These are phyloP conservation scores for Rhagonycha fulva DNA, from an alignment of 2,888 invertebrate genomes.

Conservation along the genomic window DNA sequence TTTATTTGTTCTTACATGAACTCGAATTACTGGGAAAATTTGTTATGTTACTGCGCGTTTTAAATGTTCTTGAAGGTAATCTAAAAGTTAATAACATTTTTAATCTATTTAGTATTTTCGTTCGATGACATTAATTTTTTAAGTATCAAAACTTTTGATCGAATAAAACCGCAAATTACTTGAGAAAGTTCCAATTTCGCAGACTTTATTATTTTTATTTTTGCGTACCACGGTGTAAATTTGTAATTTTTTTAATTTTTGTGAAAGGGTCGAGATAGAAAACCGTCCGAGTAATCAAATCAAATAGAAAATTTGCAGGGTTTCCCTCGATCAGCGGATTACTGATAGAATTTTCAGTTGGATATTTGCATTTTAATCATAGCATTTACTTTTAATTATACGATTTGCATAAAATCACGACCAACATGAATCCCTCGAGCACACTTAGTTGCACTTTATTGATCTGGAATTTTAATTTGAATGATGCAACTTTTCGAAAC, in stretches of 20 bases:
- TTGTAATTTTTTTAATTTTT: background rate
- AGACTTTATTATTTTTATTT: background rate
- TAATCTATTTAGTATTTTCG: background rate
- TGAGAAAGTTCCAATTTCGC: background rate
- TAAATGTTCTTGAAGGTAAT: background rate
- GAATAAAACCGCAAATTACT: background rate
- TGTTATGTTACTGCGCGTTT: background rate
- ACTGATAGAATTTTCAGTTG: background rate
- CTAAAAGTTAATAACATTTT: background rate
- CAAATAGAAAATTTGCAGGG: background rate
- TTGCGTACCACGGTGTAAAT: no score
- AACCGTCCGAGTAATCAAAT: background rate
- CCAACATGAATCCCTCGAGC: background rate
- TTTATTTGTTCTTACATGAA: background rate
- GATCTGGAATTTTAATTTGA: background rate
- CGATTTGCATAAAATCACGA: background rate
- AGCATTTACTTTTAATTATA: background rate
- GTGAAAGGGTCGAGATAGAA: background rate
- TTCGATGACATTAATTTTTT: background rate
- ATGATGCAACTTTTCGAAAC: background rate
- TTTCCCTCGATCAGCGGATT: background rate
- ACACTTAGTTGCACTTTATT: background rate
- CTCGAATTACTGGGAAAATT: background rate
- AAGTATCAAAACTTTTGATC: background rate
- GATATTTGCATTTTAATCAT: background rate